These are phyloP conservation scores for Gambusia yucatana DNA, from an alignment of 2,797 vertebrate genomes.

Conservation along the genomic window DNA sequence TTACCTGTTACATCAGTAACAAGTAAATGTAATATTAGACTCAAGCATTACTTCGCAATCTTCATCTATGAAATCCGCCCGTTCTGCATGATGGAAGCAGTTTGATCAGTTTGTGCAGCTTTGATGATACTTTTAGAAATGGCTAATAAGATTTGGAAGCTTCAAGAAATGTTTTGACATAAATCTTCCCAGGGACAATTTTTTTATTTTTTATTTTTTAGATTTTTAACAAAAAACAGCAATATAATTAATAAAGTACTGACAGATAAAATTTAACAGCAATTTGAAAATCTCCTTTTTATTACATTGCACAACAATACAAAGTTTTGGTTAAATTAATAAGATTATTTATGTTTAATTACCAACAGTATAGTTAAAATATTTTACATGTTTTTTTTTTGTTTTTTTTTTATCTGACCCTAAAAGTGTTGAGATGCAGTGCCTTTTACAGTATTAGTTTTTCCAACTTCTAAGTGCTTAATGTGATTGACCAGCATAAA, in stretches of 20 bases:
- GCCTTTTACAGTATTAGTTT: not conserved
- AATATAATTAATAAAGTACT: no score
- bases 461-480: not conserved
- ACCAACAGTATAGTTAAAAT: no score
- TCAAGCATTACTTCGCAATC: not conserved
- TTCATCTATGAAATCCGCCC: not conserved
- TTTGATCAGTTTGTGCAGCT: not conserved
- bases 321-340: not conserved
- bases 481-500: no score
- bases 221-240: not conserved
- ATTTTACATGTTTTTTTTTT: no score
- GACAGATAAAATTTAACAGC: no score
- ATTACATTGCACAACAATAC: not conserved
- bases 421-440: not conserved
- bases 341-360: no score
- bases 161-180: not conserved
- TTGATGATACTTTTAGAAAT: not conserved
- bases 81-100: not conserved
- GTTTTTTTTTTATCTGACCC: no score
- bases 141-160: not conserved
- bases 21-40: not conserved
- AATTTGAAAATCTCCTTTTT: no score
- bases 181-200: not conserved
- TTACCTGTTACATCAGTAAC: no score
- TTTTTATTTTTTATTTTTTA: not conserved